A percentile compares a stretch with the other conserved stretches of the same genome.
These are phyloP conservation scores for Trypoxylon attenuatum DNA, from an alignment of 2,888 invertebrate species.

Conservation along the genomic window DNA sequence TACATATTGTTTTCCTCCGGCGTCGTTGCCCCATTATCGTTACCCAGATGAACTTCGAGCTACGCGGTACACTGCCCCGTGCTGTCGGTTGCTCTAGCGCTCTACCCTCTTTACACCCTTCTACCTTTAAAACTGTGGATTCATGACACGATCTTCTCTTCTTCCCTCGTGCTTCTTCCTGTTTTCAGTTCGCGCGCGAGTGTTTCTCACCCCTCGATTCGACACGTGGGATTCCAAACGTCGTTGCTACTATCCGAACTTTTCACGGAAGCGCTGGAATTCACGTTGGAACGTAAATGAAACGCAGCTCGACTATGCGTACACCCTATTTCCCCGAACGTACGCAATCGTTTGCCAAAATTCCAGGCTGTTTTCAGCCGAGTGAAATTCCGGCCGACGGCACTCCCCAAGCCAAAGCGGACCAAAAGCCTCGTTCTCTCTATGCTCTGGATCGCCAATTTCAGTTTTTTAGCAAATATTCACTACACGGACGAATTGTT, in stretches of 20 bases:
- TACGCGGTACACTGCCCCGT: neutral
- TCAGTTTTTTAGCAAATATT: no score
- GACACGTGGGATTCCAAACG: conserved; percentile 2
- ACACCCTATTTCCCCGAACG: conserved; percentile 33
- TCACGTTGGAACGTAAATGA: conserved; percentile 44
- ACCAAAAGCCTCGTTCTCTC: no score
- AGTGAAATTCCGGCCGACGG: conserved; percentile 43
- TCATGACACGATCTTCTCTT: neutral
- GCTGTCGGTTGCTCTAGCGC: neutral
- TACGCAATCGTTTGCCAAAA: conserved; percentile 46
- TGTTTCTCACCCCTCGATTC: no score
- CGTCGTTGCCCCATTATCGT: conserved; percentile 55
- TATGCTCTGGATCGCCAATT: no score
- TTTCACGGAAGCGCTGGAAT: conserved; percentile 40
- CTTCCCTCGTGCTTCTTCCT: neutral
- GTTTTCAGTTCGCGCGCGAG: no score
- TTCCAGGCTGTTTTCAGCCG: conserved; percentile 45
- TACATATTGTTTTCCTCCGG: conserved; percentile 62
- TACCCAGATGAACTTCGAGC: conserved; percentile 49
- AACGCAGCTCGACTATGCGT: conserved; percentile 37
- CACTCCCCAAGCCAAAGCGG: conserved; percentile 1
- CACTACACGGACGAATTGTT: no score
- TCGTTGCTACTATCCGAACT: conserved; percentile 23
- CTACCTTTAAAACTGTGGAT: neutral
- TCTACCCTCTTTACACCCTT: neutral